phyloP scores from a whole-genome alignment of 2,888 invertebrate species.

The Mimumesa dahlbomi region DNA sequence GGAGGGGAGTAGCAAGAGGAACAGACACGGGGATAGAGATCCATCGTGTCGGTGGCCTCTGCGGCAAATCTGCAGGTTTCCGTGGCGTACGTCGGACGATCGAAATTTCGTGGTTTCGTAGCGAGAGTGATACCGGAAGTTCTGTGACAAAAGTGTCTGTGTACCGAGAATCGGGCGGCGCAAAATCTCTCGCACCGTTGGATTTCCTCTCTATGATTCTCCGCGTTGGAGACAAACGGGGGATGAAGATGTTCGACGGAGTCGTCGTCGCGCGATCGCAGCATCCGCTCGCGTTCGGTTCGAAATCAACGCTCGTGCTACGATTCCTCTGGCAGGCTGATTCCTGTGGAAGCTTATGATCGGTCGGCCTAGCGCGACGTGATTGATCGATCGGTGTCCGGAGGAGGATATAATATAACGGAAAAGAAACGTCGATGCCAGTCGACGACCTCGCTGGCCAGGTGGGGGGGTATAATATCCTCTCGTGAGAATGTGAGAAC shows the following conservation, averaged over 20 bases:
- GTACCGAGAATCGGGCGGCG: neutral
- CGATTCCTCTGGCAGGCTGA: too few species aligned
- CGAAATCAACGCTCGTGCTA: too few species aligned
- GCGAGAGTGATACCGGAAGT: conserved; percentile 8
- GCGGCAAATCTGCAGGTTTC: conserved; percentile 75
- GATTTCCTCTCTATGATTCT: neutral
- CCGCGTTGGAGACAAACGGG: conserved; percentile 6
- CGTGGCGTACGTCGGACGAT: conserved; percentile 46
- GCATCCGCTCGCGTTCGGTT: conserved; percentile 19
- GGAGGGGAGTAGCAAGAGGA: conserved; percentile 50
- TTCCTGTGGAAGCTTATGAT: conserved; percentile 1
- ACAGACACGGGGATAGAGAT: conserved; percentile 61
- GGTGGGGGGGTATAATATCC: conserved; percentile 61
- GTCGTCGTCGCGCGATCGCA: conserved; percentile 38
- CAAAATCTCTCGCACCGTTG: neutral
- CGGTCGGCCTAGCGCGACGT: conserved; percentile 23
- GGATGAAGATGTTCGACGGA: conserved; percentile 44
- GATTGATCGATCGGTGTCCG: conserved; percentile 63
- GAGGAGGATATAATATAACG: conserved; percentile 50
- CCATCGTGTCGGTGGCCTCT: conserved; percentile 70
- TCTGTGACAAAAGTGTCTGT: too few species aligned
- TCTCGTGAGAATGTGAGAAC: conserved; percentile 50
- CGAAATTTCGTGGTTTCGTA: conserved; percentile 1
- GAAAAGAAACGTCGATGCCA: conserved; percentile 56
- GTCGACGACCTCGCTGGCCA: conserved; percentile 58